Conservation (phyloP, 1,140 invertebrate species). For the Portunus trituberculatus region DNA sequence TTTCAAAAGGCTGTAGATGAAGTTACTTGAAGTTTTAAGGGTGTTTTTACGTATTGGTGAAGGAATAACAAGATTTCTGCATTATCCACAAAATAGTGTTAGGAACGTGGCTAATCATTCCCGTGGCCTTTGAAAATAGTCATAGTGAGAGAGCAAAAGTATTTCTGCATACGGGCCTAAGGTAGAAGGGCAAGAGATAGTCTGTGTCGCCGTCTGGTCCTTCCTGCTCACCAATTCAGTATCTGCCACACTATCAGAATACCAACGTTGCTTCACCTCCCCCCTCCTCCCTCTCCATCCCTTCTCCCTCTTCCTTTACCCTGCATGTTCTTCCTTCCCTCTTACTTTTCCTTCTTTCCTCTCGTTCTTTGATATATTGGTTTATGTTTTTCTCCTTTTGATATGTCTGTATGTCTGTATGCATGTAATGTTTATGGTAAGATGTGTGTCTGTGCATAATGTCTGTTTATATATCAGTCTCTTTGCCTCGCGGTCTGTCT, state of each 20-base stretch:
- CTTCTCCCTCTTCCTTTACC: not conserved
- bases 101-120: no score
- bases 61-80: no score
- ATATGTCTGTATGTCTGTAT: no score
- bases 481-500: not conserved
- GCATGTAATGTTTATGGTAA: not conserved
- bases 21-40: no score
- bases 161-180: no score
- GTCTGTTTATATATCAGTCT: not conserved
- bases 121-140: no score
- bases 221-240: conserved; percentile 29
- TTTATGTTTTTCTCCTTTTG: not conserved
- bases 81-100: no score
- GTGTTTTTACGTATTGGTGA: no score
- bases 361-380: not conserved
- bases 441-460: not conserved
- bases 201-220: conserved; percentile 13
- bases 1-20: no score
- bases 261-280: not conserved
- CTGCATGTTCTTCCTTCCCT: not conserved
- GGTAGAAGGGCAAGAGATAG: not conserved
- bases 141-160: no score
- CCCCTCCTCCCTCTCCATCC: not conserved
- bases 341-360: not conserved
- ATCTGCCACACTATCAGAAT: not conserved